A percentile compares a stretch with the other conserved stretches of the same genome.
Evolutionary conservation across 2,888 invertebrate genomes (phyloP).

Genomic region (Diarsia rubi): DNA sequence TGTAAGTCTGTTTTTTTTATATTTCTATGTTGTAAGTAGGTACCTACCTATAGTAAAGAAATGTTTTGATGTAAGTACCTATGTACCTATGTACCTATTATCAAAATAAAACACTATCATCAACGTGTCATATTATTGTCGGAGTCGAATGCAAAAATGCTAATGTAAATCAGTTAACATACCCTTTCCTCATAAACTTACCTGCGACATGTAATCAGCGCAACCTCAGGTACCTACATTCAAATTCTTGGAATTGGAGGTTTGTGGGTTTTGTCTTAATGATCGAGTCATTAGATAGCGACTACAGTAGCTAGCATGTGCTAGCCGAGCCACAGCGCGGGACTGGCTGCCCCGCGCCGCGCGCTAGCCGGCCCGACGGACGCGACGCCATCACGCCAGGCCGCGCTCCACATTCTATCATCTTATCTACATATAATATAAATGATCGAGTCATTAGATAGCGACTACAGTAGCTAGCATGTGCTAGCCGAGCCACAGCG

Average conservation of each 20-base stretch:
- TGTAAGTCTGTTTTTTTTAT: too few relatives aligned
- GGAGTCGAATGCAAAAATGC: too few relatives aligned
- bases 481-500: neutral
- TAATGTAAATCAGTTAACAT: neutral
- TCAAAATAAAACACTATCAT: too few relatives aligned
- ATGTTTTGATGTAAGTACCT: too few relatives aligned
- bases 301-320: neutral
- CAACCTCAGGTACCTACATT: neutral
- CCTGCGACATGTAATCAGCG: neutral
- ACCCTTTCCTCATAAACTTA: neutral
- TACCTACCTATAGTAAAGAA: too few relatives aligned
- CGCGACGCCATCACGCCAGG: neutral
- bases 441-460: neutral
- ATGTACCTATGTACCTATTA: too few relatives aligned
- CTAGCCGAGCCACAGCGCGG: neutral
- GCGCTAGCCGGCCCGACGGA: neutral
- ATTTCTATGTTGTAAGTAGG: too few relatives aligned
- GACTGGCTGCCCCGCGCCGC: neutral
- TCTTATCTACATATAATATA: neutral
- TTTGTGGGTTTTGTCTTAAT: neutral
- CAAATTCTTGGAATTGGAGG: neutral
- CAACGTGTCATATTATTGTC: too few relatives aligned
- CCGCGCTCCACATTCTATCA: constrained; percentile 6
- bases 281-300: neutral
- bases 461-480: neutral